These are phyloP conservation scores for Heliangelus exortis DNA, from an alignment of 2,797 vertebrate species.

Conservation along the genomic window DNA sequence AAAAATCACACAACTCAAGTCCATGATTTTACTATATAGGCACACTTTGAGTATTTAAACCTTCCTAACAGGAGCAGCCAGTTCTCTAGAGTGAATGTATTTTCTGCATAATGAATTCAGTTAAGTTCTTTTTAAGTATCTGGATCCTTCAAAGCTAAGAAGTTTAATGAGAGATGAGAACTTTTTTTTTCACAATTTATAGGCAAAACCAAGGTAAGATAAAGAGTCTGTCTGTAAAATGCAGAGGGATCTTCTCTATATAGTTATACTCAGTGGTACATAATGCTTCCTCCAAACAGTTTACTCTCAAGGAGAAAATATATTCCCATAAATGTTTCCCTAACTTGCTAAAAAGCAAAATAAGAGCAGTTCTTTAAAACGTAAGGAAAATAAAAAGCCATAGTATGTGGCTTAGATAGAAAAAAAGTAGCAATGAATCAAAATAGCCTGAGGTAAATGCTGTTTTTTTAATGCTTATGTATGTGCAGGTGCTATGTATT, in stretches of 20 bases:
- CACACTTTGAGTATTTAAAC: not conserved
- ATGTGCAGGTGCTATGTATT: not conserved
- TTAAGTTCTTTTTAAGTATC: not conserved
- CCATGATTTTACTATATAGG: not conserved
- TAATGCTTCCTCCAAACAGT: not conserved
- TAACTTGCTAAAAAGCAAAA: not conserved
- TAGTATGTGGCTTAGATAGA: not conserved
- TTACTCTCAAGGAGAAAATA: not conserved
- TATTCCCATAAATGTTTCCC: not conserved
- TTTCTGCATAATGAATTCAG: not conserved
- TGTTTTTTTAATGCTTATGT: not conserved
- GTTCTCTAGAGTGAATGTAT: not conserved
- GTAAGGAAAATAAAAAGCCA: not conserved
- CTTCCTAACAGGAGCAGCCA: not conserved
- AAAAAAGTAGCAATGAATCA: not conserved
- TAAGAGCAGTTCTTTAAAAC: not conserved
- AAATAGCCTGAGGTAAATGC: not conserved
- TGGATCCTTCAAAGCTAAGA: not conserved
- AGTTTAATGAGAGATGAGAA: not conserved
- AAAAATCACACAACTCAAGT: not conserved
- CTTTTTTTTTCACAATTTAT: not conserved
- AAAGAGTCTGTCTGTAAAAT: not conserved
- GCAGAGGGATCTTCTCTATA: not conserved
- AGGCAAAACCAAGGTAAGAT: not conserved
- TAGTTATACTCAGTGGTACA: not conserved